phyloP scores from a whole-genome alignment of 2,797 vertebrate species.

The Hoplostethus mediterraneus region DNA sequence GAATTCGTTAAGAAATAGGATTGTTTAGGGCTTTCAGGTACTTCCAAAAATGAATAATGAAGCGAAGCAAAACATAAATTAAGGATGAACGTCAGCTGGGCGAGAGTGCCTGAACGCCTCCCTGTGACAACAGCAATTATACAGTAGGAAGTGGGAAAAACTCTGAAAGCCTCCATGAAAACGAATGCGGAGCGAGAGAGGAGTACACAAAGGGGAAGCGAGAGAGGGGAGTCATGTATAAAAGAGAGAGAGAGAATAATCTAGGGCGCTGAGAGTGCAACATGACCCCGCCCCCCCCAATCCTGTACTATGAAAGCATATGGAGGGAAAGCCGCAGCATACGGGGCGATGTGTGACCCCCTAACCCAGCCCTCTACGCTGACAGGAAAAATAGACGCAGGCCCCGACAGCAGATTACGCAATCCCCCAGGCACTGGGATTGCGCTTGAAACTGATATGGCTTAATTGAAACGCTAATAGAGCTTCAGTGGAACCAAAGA shows the following conservation, averaged over 20 bases:
- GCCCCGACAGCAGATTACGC: too few relatives aligned
- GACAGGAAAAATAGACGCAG: neutral
- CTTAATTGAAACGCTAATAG: too few relatives aligned
- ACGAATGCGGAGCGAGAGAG: neutral
- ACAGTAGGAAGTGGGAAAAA: neutral
- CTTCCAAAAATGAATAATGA: neutral
- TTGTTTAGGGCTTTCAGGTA: neutral
- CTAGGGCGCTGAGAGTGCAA: neutral
- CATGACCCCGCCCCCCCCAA: neutral
- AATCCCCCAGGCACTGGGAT: too few relatives aligned
- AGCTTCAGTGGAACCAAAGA: too few relatives aligned
- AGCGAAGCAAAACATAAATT: neutral
- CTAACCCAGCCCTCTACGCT: neutral
- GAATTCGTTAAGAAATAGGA: neutral
- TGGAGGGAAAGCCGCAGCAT: slow-evolving; percentile 2
- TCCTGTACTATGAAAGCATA: neutral
- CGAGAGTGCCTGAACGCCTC: neutral
- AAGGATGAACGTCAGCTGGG: neutral
- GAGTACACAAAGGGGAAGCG: neutral
- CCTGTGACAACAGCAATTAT: neutral
- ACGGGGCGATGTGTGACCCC: neutral
- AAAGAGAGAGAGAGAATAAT: neutral
- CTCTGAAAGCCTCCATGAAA: neutral
- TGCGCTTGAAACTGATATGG: too few relatives aligned
- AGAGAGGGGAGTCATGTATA: neutral